Evolutionary conservation across 23 tunicate genomes (phyloP), one percentile per base, ranked within the genome.

Genomic region (Styela plicata): DNA sequence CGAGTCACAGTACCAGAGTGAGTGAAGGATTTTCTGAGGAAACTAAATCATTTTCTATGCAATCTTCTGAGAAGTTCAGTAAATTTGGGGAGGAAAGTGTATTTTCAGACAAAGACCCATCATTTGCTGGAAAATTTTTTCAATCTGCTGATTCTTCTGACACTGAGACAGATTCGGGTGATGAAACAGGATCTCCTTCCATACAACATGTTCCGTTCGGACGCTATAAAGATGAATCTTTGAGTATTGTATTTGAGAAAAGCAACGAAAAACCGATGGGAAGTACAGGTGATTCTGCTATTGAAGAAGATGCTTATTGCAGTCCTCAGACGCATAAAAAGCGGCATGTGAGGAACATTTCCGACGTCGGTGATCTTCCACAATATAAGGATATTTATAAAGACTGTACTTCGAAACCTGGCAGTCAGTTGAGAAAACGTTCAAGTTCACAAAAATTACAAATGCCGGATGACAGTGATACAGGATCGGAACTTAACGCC

Each of bases 221-320:
- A 52, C 83, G 80, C 17, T 90, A 90, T 63, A 62, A 76, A 52
- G 53, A 84, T 31, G 57, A 90, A 3, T 85, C 89, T 19, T 34
- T 76, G 64, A 90, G 96, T 64, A 80, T 90, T 82, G 96, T 90
- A 30, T 90, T 90, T 61, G 86, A 79, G 18, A 82, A 89, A 29
- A 52, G 44, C 20, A 10, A 7, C 18, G 18, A 31, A 63, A 74
- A 63, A 1, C 83, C 64, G 16, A 33, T 34, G 74, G 24, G 28
- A 3, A 66, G 77, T 19, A 26, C 77, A 17, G 34, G 53, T 30
- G 65, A 82, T 2, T 82, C 77, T 0, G 66, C 69, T 3, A 20
- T 73, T 74, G 65, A 73, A 53, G 36, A 84, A 52, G 61, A 52
- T n/a, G 23, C 52, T 33, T 63, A 5, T 44, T 5, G 57, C 13